These are phyloP conservation scores for Lysandra coridon DNA, from an alignment of 2,888 invertebrate species.

Conservation along the genomic window DNA sequence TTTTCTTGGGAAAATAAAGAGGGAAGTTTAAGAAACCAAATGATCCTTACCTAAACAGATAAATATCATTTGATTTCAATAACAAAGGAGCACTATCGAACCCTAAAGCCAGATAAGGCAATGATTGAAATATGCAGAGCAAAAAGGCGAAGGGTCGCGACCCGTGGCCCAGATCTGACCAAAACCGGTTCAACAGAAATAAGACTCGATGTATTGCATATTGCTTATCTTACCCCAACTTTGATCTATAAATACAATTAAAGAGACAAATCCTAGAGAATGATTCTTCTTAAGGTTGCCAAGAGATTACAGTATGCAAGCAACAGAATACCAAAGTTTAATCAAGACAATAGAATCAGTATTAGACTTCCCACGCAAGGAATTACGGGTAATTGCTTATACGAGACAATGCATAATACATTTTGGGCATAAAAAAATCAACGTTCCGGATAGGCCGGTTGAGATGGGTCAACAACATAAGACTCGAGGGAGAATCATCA, in stretches of 20 bases:
- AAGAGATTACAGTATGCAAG: neutral
- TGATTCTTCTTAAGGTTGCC: too few species aligned
- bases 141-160: neutral
- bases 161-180: slow-evolving; percentile 15
- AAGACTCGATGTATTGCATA: neutral
- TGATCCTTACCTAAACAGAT: neutral
- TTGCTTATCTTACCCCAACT: neutral
- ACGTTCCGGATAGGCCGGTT: neutral
- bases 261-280: neutral
- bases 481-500: neutral
- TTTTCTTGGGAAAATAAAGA: neutral
- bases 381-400: neutral
- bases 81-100: neutral
- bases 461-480: slow-evolving; percentile 3
- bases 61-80: neutral
- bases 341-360: neutral
- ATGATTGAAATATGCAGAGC: neutral
- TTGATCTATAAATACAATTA: neutral
- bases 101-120: neutral
- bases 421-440: neutral
- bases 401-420: neutral
- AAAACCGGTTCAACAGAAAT: neutral
- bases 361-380: neutral
- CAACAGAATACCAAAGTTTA: neutral
- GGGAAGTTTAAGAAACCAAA: neutral